Evolutionary conservation across 2,888 invertebrate species (phyloP).

Genomic region (Athalia cordata): DNA sequence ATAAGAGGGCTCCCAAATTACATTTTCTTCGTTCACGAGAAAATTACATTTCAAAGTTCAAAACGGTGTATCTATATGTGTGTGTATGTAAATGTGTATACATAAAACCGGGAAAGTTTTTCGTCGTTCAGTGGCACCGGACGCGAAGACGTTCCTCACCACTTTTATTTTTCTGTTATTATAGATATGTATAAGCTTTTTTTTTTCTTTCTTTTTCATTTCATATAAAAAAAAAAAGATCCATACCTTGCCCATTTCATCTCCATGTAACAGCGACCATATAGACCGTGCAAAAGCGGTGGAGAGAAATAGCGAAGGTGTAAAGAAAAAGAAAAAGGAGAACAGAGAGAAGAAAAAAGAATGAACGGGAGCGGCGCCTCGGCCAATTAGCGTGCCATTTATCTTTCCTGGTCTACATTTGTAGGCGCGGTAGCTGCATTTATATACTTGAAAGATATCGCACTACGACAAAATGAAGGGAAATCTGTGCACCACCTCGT

Average conservation of each 20-base stretch:
- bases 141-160: no score
- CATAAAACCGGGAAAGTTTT: constrained; percentile 7
- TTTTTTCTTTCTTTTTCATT: neutral
- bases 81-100: neutral
- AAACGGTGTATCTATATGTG: constrained; percentile 3
- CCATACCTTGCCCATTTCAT: constrained; percentile 13
- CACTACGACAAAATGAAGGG: neutral
- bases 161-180: no score
- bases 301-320: no score
- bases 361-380: neutral
- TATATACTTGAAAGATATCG: constrained; percentile 17
- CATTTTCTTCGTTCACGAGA: neutral
- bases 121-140: neutral
- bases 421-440: neutral
- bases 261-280: neutral
- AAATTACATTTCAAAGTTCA: constrained; percentile 35
- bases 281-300: no score
- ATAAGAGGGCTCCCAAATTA: neutral
- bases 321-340: no score
- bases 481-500: no score
- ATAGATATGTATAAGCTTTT: neutral
- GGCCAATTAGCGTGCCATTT: constrained; percentile 22
- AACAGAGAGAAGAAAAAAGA: neutral
- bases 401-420: neutral
- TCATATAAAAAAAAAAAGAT: neutral